phyloP scores from a whole-genome alignment of 2,113 vertebrate species.

The Phalacrocorax brasilianus region DNA sequence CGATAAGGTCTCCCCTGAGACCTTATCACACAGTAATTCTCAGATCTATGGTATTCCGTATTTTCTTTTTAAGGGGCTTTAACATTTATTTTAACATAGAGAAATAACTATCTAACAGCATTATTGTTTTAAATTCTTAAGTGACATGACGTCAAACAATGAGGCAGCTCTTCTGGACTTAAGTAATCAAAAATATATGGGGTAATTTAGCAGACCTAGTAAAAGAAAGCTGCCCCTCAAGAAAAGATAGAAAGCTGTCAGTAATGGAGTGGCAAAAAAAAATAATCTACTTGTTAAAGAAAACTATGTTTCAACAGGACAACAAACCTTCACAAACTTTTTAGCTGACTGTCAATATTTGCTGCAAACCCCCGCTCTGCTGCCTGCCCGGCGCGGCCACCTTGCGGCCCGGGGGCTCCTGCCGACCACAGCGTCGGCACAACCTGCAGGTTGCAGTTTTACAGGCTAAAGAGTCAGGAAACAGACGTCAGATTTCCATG shows the following conservation, averaged over 20 bases:
- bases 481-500: accelerated
- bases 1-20: neutral
- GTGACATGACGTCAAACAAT: neutral
- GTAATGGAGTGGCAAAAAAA: neutral
- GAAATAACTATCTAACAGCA: neutral
- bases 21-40: neutral
- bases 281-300: too few relatives aligned
- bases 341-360: accelerated
- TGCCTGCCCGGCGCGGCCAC: neutral
- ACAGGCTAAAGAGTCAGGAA: neutral
- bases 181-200: neutral
- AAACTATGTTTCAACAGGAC: accelerated
- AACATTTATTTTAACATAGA: neutral
- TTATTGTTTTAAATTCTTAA: neutral
- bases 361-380: accelerated
- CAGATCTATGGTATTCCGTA: neutral
- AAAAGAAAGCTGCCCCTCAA: neutral
- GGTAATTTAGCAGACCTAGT: neutral
- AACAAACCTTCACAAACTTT: neutral
- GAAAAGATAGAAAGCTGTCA: neutral
- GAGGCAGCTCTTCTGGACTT: neutral
- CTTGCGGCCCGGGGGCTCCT: neutral
- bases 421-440: too few relatives aligned
- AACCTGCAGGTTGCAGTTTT: too few relatives aligned
- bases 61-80: neutral